phyloP scores from a whole-genome alignment of 2,888 invertebrate species.

The Melolontha melolontha region DNA sequence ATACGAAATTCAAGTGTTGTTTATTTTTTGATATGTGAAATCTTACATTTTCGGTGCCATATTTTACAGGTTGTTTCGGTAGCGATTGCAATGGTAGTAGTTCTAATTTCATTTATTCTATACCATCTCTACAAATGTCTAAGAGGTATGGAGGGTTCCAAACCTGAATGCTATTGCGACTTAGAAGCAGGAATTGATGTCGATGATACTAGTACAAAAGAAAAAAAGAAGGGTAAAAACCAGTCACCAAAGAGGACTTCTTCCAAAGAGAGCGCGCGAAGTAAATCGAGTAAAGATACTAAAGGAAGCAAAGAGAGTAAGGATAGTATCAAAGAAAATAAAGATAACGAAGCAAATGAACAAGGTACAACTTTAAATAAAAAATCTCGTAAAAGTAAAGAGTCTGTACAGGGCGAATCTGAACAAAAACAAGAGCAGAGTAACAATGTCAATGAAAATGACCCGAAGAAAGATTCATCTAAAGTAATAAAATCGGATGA shows the following conservation, averaged over 20 bases:
- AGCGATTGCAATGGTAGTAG: slow-evolving; percentile 48
- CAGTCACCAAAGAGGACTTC: neutral
- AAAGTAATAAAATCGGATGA: slow-evolving; percentile 2
- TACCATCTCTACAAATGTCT: slow-evolving; percentile 50
- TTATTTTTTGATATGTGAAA: too few relatives aligned
- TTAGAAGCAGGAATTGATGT: slow-evolving; percentile 22
- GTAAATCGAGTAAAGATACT: neutral
- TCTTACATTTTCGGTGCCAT: too few relatives aligned
- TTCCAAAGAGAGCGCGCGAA: slow-evolving; percentile 10
- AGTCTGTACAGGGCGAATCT: neutral
- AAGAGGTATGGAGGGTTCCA: slow-evolving; percentile 44
- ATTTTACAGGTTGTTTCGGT: slow-evolving; percentile 51
- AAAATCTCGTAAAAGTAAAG: slow-evolving; percentile 4
- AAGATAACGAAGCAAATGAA: too few relatives aligned
- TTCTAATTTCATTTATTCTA: slow-evolving; percentile 50
- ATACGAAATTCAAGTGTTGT: too few relatives aligned
- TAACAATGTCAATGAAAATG: neutral
- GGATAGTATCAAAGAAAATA: too few relatives aligned
- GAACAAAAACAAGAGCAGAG: neutral
- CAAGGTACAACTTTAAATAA: too few relatives aligned
- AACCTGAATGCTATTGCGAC: slow-evolving; percentile 22
- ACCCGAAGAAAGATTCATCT: slow-evolving; percentile 1
- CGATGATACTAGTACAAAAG: slow-evolving; percentile 3
- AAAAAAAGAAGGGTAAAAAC: slow-evolving; percentile 11
- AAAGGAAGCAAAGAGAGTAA: slow-evolving; percentile 1